These are phyloP conservation scores for Helobdella robusta DNA, from an alignment of 2,888 invertebrate genomes.

Conservation along the genomic window DNA sequence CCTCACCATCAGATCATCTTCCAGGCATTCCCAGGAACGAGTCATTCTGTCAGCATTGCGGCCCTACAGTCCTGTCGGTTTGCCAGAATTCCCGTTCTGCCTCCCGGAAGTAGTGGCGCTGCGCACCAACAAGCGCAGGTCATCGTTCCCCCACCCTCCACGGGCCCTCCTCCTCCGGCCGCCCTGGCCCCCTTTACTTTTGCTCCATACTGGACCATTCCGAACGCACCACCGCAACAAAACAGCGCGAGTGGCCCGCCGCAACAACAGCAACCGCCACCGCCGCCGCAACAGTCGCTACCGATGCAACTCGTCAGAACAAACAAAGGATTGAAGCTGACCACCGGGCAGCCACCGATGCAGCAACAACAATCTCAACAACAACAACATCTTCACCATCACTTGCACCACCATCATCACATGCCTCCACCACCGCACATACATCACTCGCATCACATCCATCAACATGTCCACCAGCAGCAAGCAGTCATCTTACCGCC, in stretches of 20 bases:
- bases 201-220: conserved; percentile 17
- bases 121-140: conserved; percentile 9
- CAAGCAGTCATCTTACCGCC: not conserved
- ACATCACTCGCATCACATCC: conserved; percentile 7
- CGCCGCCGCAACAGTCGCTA: not conserved
- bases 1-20: conserved; percentile 27
- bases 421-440: conserved; percentile 5
- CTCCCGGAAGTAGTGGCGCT: not conserved
- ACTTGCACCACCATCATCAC: conserved; percentile 14
- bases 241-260: not conserved
- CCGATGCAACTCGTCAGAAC: not conserved
- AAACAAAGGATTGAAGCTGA: not conserved
- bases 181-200: conserved; percentile 17
- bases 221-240: conserved; percentile 12
- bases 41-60: conserved; percentile 29
- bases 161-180: conserved; percentile 13
- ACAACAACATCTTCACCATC: conserved; percentile 8
- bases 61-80: conserved; percentile 28
- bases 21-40: conserved; percentile 28
- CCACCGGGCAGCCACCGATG: not conserved
- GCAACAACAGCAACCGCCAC: not conserved
- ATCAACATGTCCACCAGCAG: conserved; percentile 10
- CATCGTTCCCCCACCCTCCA: conserved; percentile 17
- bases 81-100: conserved; percentile 24
- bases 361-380: not conserved